Base-by-base conservation (phyloP, 2,888 invertebrate species). In the Linnaemya tessellans region DNA sequence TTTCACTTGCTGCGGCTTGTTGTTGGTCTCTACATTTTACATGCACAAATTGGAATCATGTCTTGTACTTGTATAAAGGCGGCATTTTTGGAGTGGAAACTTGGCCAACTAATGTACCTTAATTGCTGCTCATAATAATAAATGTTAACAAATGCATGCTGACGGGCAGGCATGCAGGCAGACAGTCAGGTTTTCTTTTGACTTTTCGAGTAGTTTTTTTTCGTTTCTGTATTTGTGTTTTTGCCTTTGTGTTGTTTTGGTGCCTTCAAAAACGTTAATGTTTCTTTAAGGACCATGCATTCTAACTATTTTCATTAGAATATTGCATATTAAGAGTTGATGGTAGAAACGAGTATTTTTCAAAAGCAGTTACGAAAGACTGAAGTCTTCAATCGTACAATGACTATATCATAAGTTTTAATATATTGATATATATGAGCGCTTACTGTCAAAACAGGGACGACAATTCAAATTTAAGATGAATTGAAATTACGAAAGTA, bases 71-170 rank as follows among this genome's bases (percentile, higher is more conserved):
- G 20, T 67, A 74, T 56, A 62, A 77, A 68, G 70, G 82, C 82
- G 82, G 71, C 74, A 71, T 71, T 56, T 71, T 71, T 65, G 56
- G 43, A 77, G 43, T 46, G n/a, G 38, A 78, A 78, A 67, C 43
- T 70, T 64, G 78, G 46, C 65, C 67, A 81, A 77, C 82, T 80
- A 85, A 85, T 85, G 85, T 82, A 75, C 82, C 85, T 85, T 85
- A 85, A 85, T 85, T 85, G 85, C 82, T 75, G 70, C 70, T 75
- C 85, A 82, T 85, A 82, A 82, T 80, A 85, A 82, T 85, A 82
- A 85, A 85, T 75, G 82, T 75, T 82, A 67, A 75, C 35, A 65
- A 70, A 77, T 71, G 60, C 60, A 43, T 54, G 46, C 46, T 70
- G 46, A 20, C 64, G 41, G 13, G 43, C 64, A 18, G 13, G 3